A percentile compares a stretch with the other conserved stretches of the same genome.
phyloP scores from a whole-genome alignment of 2,797 vertebrate species.

The Xyrichtys novacula region DNA sequence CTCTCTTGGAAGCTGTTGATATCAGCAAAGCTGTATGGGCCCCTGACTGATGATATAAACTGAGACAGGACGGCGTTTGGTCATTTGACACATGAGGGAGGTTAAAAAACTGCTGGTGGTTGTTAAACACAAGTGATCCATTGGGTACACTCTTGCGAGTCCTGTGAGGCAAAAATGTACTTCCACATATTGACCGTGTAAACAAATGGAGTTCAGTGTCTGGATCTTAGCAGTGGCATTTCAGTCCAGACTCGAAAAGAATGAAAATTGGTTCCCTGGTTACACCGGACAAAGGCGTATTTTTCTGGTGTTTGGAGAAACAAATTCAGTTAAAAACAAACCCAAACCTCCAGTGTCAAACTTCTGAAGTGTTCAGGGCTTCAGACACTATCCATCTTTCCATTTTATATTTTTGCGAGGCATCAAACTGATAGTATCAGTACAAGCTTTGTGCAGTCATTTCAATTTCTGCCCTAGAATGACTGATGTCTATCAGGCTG shows the following conservation, averaged over 20 bases:
- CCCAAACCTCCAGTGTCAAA: neutral
- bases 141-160: neutral
- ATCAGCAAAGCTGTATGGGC: neutral
- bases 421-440: neutral
- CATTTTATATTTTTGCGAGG: neutral
- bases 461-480: neutral
- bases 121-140: neutral
- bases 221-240: neutral
- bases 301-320: neutral
- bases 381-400: neutral
- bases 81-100: neutral
- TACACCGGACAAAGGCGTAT: neutral
- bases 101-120: neutral
- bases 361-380: neutral
- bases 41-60: neutral
- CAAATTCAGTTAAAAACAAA: neutral
- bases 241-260: neutral
- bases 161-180: neutral
- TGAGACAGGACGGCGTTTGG: neutral
- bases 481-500: neutral
- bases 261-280: neutral
- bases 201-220: neutral
- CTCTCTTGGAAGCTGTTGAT: neutral
- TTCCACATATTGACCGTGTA: too few relatives aligned
- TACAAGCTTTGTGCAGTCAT: neutral